Evolutionary conservation across 2,888 invertebrate genomes (phyloP), one percentile per base, ranked within the genome.

Genomic region (Chalcosyrphus nemorum): DNA sequence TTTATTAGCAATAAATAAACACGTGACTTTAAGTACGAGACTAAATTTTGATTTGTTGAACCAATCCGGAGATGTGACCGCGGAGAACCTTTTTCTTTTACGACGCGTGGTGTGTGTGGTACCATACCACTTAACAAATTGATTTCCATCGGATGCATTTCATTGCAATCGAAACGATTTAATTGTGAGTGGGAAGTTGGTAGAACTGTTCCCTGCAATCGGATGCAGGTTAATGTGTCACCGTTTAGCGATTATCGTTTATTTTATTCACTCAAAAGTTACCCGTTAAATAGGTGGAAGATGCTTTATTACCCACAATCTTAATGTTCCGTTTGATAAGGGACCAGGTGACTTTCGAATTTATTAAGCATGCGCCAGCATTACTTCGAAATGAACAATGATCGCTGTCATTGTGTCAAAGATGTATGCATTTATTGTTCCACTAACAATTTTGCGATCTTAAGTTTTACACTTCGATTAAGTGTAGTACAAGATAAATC

Each of bases 1-100:
- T 52, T 52, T 52, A 52, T 27, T 52, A 52, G 7, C 15, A n/a
- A 54, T 56, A 56, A 56, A 32, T 35, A 35, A 56, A 24, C 56
- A 54, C 54, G 54, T 17, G 32, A 32, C 19, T 32, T 32, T 54
- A 24, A 54, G 54, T 54, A 32, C 32, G 54, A 1, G 9, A 11
- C 11, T 21, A 11, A 56, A 56, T 35, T 56, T 56, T 35, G 4
- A 35, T 56, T 56, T 35, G 54, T 50, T 9, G 11, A 17, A 54
- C 11, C 32, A 17, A 54, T 19, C n/a, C 9, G 27, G 15, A 27
- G 2, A 24, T 24, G n/a, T 41, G 41, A 1, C 4, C 2, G 41
- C 4, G 2, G 19, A 19, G 2, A 7, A 19, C 19, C 2, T 45
- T 15, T 13, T 15, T 41, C 41, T 41, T 41, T 43, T 43, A 43